Conservation (phyloP, 2,888 invertebrate genomes). For the Drosophila austrosaltans region DNA sequence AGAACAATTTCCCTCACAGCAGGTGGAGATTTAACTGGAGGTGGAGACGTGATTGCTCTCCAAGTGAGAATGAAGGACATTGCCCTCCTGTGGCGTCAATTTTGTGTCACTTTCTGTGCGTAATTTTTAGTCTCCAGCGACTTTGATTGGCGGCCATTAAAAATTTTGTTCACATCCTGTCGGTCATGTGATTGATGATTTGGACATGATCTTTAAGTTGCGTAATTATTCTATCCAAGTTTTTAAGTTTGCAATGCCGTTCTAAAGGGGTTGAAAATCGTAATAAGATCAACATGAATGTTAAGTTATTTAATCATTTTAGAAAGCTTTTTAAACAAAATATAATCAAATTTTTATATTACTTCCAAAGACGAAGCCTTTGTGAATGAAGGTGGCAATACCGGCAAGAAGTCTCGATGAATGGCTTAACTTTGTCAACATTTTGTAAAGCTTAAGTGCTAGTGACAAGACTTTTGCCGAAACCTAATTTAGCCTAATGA, state of each 20-base stretch:
- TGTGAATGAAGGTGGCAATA: too few relatives aligned
- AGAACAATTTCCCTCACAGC: constrained; percentile 69
- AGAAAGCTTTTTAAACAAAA: too few relatives aligned
- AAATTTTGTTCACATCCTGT: constrained; percentile 58
- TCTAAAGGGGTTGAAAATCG: constrained; percentile 10
- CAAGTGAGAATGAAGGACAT: constrained; percentile 17
- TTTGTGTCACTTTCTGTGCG: constrained; percentile 58
- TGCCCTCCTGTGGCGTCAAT: constrained; percentile 49
- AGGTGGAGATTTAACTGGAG: constrained; percentile 46
- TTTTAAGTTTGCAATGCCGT: constrained; percentile 41
- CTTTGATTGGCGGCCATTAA: constrained; percentile 74
- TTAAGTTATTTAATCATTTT: not conserved
- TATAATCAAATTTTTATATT: too few relatives aligned
- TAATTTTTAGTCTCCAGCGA: constrained; percentile 51
- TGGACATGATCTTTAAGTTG: constrained; percentile 49
- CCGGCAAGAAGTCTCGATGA: too few relatives aligned
- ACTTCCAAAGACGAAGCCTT: too few relatives aligned
- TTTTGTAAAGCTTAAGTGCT: not conserved
- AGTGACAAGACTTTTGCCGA: not conserved
- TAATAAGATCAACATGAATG: not conserved
- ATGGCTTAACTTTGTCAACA: too few relatives aligned
- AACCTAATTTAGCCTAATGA: not conserved
- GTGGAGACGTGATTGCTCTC: not conserved
- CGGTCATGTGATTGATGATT: constrained; percentile 67
- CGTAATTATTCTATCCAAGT: constrained; percentile 44